These are phyloP conservation scores for Piaya cayana DNA, from an alignment of 2,113 vertebrate species.

Conservation along the genomic window DNA sequence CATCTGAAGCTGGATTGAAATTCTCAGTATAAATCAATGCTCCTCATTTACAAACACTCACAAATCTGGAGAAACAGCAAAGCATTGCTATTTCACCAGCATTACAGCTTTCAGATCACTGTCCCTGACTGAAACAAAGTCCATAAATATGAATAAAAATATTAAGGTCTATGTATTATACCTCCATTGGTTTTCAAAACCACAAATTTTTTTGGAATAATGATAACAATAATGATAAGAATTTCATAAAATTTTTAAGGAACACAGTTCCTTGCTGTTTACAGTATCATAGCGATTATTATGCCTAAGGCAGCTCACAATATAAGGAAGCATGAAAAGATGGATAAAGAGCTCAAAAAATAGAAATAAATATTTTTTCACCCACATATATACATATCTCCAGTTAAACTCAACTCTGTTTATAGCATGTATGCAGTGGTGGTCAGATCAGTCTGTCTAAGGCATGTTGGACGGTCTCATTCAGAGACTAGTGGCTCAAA, in stretches of 20 bases:
- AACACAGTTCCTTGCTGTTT: background rate
- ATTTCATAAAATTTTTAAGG: background rate
- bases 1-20: background rate
- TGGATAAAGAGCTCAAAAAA: background rate
- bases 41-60: background rate
- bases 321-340: background rate
- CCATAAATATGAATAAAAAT: background rate
- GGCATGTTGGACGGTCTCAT: background rate
- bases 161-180: background rate
- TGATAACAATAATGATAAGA: background rate
- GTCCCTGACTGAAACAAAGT: background rate
- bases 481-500: too few relatives aligned
- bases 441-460: background rate
- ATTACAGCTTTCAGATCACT: background rate
- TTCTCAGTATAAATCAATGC: background rate
- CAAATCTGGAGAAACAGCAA: background rate
- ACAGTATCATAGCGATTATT: background rate
- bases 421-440: background rate
- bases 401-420: background rate
- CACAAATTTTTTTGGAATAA: background rate
- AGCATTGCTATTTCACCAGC: background rate
- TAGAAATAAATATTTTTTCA: background rate
- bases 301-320: background rate
- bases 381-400: background rate
- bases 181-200: background rate